phyloP scores from a whole-genome alignment of 1,140 invertebrate species.

The Zaprionus davidi region DNA sequence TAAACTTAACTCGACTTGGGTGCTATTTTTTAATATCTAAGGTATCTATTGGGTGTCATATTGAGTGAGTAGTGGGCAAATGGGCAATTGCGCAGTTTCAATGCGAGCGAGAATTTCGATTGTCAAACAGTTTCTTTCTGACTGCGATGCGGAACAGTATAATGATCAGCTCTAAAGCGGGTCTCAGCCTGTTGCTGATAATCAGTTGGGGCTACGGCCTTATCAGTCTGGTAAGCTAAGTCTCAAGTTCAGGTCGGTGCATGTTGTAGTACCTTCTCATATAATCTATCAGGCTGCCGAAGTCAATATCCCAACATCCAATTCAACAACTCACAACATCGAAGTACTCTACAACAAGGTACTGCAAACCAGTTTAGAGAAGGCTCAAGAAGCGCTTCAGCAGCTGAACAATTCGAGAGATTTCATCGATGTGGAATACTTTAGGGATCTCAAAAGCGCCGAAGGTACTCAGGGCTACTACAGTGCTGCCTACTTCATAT shows the following conservation, averaged over 20 bases:
- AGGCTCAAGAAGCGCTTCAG: slow-evolving; percentile 17
- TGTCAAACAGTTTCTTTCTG: slow-evolving; percentile 7
- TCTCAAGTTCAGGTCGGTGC: neutral
- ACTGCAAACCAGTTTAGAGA: slow-evolving; percentile 42
- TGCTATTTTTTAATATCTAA: neutral
- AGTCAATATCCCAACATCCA: neutral
- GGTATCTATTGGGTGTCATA: slow-evolving; percentile 6
- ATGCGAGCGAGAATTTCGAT: neutral
- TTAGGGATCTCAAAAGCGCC: slow-evolving; percentile 49
- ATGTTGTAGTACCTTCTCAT: neutral
- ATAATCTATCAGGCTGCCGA: slow-evolving; percentile 7
- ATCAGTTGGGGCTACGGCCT: slow-evolving; percentile 24
- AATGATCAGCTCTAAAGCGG: slow-evolving; percentile 3
- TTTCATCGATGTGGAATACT: slow-evolving; percentile 59
- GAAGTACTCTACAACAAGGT: slow-evolving; percentile 63
- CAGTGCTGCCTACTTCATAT: slow-evolving; percentile 60
- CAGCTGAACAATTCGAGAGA: slow-evolving; percentile 43
- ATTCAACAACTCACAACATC: slow-evolving; percentile 24
- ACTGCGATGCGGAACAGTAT: neutral
- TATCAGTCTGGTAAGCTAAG: slow-evolving; percentile 21
- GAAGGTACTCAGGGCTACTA: slow-evolving; percentile 51
- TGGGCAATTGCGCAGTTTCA: neutral
- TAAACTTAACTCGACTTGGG: slow-evolving; percentile 39
- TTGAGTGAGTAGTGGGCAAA: neutral
- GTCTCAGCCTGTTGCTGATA: slow-evolving; percentile 1